Base-by-base conservation (phyloP, 2,888 invertebrate species). In the Pterostichus niger region DNA sequence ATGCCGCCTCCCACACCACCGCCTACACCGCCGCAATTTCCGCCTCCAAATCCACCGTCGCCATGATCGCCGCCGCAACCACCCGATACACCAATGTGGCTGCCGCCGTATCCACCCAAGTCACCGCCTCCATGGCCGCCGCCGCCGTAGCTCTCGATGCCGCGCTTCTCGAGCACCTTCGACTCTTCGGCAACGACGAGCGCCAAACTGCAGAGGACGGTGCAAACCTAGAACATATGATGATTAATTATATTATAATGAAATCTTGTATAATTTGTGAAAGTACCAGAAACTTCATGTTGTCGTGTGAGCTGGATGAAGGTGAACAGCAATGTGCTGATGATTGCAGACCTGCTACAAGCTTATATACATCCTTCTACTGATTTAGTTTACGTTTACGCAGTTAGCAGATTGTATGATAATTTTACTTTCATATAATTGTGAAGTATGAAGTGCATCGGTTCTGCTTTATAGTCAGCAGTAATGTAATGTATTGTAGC, bases 401-500 rank as follows among this genome's bases (percentile, higher is more conserved):
- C 13, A 11, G n/a, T 73, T 24, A 17, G 46, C 46, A 73, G 13
- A 46, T 17, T 73, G 9, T 5, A 13, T 40, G 49, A 73, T 73
- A 24, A 49, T 73, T 73, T 73, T 46, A 73, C 73, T 73, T 73
- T 73, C 73, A 46, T 73, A 31, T 73, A 73, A 73, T 73, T 73
- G 46, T n/a, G 15, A 31, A 73, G 11, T 73, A 73, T n/a, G 15
- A 31, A 73, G 11, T 73, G 73, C 49, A 73, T 46, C 73, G 46
- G 49, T 73, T 49, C 15, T 44, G 46, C 46, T 73, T 44, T 44
- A 49, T 44, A 40, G 49, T 73, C 49, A 15, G 13, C 13, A 73
- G 46, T 73, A 15, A 71, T 71, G 11, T 49, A 54, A 17, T 54
- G 9, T 49, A 54, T 3, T 54, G 9, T 54, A 13, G 17, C 33